These are phyloP conservation scores for Mormyrus proboscirostris DNA, from an alignment of 2,797 vertebrate genomes.

Conservation along the genomic window DNA sequence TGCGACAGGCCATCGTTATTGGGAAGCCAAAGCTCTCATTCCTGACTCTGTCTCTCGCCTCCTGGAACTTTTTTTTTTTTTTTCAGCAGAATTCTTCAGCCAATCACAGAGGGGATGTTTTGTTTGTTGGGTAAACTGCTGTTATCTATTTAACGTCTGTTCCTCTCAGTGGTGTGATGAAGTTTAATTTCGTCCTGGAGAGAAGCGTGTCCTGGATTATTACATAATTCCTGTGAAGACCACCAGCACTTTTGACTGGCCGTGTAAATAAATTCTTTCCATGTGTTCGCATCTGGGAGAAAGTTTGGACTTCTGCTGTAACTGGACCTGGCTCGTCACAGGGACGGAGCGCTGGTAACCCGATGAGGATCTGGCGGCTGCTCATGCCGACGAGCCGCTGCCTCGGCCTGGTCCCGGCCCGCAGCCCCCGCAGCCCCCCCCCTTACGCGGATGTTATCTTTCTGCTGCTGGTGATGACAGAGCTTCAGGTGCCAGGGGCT, in stretches of 20 bases:
- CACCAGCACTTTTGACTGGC: slow-evolving; percentile 53
- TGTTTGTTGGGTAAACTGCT: not conserved
- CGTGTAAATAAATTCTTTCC: slow-evolving; percentile 58
- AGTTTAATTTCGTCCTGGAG: not conserved
- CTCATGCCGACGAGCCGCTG: not conserved
- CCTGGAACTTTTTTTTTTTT: not conserved
- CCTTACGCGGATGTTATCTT: not conserved
- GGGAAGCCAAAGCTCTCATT: not conserved
- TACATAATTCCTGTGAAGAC: slow-evolving; percentile 48
- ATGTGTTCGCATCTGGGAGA: slow-evolving; percentile 52
- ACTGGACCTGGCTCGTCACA: slow-evolving; percentile 30
- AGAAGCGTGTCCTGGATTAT: slow-evolving; percentile 25
- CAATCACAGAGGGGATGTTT: not conserved
- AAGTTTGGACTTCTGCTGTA: slow-evolving; percentile 30
- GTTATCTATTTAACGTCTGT: not conserved
- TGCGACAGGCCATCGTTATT: not conserved
- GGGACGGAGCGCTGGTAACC: not conserved
- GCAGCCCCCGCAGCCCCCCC: not conserved
- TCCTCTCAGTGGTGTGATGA: not conserved
- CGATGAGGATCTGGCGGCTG: not conserved
- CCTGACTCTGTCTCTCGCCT: not conserved
- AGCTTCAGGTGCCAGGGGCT: slow-evolving; percentile 40
- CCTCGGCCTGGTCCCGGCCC: not conserved
- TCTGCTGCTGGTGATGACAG: slow-evolving; percentile 20
- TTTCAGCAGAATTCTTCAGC: not conserved